Base-by-base conservation (phyloP, 2,797 vertebrate species). In the Ciconia nigra region DNA sequence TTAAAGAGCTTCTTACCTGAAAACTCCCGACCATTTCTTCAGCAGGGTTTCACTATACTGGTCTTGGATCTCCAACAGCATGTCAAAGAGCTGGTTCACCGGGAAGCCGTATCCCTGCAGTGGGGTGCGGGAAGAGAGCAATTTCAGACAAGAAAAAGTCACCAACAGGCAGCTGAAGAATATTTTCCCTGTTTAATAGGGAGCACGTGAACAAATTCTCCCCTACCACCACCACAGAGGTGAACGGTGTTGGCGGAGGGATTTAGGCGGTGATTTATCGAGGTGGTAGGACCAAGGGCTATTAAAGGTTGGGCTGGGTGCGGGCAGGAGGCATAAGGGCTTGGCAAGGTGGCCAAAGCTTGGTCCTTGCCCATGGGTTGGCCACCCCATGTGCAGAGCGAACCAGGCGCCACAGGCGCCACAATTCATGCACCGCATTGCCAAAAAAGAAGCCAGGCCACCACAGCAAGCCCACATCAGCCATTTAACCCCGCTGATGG, bases 21-120 rank as follows among this genome's bases (percentile, higher is more conserved):
- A 99, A 77, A 99, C 98, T 55, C 98, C 81, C 19, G 99, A 98
- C 99, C 99, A 99, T 28, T 98, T 99, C 98, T 99, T 99, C 46
- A 99, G 98, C 87, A 99, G 97, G 90, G 99, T 99, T 96, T 99
- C 99, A 29, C 99, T 98, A 33, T 99, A 99, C 90, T 99, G 99
- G 70, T 99, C 99, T 93, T 99, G 98, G 97, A 99, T 99, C 98
- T 99, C 99, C 97, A 99, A 96, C 62, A 99, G 98, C 99, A 99
- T 99, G 97, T 99, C 99, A n/a, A 99, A 99, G 89, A 99, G 98
- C 93, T 99, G 99, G 49, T 99, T 99, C 89, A 99, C 99, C 0
- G 99, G 99, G 98, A 99, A 99, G 10, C 99, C 99, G 1, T 99
- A 99, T 41, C 99, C 99, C 99, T 99, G 98, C 62, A 58, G 73